Base-by-base conservation (phyloP, 2,888 invertebrate genomes). In the Drosophila gaucha region DNA sequence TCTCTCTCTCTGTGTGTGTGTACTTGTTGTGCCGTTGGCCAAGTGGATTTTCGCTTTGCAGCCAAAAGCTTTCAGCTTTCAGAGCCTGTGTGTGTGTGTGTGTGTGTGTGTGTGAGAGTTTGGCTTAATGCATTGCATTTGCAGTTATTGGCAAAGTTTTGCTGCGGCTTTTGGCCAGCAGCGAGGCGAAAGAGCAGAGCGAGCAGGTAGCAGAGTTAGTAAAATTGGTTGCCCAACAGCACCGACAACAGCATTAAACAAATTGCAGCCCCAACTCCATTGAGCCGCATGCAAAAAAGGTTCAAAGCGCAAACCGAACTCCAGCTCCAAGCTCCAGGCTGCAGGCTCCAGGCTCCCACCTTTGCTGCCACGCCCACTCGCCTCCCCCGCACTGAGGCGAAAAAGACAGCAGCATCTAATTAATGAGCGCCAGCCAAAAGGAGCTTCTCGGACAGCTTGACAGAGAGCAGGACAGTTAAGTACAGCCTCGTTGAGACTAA, bases 71-170 rank as follows among this genome's bases (percentile, higher is more conserved):
- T 63, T 68, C 69, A 54, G 9, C 67, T 36, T 1, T 35, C 22
- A 31, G 24, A 57, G 31, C 33, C 30, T 47, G 36, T 36, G 24
- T 41, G 49, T 24, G 38, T 24, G 10, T 33, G 46, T 60, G 20
- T 26, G 24, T 10, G 38, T 39, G 55, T 55, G 44, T 41, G 24
- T 41, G 35, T 41, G 26, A 28, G 35, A 41, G 55, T 47, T n/a
- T 55, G 59, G 76, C 73, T 74, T 84, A 84, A 84, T 82, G 80
- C 80, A 84, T 80, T 80, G 78, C 82, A 82, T 78, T 82, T 82
- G 66, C 80, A 82, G 80, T 76, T 82, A 82, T 82, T 82, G 80
- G 78, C 67, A 82, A 82, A 82, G 65, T 82, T 82, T 75, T 71
- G 69, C 66, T 70, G 72, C 52, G 69, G 75, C 74, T 59, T 54